Evolutionary conservation across 2,888 invertebrate species (phyloP).

Genomic region (Adineta ricciae): DNA sequence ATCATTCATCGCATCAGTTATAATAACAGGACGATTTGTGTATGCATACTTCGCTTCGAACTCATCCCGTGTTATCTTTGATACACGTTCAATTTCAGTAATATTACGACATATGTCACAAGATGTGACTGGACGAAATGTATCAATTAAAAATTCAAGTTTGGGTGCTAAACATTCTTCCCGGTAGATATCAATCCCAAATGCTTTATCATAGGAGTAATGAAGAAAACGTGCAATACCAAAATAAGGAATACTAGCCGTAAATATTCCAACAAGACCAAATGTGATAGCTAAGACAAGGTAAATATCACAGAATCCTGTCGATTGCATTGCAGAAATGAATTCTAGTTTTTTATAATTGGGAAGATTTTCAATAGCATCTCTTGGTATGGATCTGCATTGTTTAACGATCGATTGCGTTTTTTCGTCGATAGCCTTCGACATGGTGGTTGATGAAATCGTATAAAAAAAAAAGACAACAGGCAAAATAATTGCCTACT

Average conservation of each 20-base stretch:
- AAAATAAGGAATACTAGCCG: not conserved
- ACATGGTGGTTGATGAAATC: not conserved
- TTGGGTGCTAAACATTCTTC: conserved; percentile 25
- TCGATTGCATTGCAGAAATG: not conserved
- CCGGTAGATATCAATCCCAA: not conserved
- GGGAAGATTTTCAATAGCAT: not conserved
- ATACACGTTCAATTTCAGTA: conserved; percentile 58
- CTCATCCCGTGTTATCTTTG: conserved; percentile 59
- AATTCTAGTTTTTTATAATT: not conserved
- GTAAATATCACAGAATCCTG: not conserved
- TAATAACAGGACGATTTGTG: conserved; percentile 67
- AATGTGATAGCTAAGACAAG: not conserved
- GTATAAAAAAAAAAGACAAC: no score
- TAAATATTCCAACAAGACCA: not conserved
- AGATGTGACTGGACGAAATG: conserved; percentile 61
- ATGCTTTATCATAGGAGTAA: not conserved
- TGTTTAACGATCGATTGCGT: not conserved
- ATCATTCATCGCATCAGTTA: conserved; percentile 67
- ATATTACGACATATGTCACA: conserved; percentile 68
- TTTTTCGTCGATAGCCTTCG: not conserved
- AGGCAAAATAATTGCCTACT: no score
- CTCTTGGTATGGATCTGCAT: not conserved
- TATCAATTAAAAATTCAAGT: conserved; percentile 16
- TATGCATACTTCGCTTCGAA: conserved; percentile 70
- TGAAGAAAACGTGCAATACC: not conserved